Evolutionary conservation across 2,797 vertebrate genomes (phyloP).

Genomic region (Helostoma temminkii): DNA sequence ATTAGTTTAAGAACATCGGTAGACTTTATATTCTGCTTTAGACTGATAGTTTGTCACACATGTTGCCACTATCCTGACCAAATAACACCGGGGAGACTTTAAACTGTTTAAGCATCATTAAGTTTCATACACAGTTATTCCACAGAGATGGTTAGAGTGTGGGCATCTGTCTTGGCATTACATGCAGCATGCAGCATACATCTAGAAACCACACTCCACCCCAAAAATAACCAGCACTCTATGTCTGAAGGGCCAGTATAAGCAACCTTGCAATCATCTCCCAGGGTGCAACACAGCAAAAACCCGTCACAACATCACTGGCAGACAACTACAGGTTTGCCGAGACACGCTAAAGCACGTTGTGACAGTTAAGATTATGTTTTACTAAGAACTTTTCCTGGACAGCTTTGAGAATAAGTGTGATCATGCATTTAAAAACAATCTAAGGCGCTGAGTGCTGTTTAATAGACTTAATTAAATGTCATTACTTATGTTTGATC

Average conservation of each 20-base stretch:
- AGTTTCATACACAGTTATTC: constrained; percentile 57
- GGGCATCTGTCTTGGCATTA: constrained; percentile 51
- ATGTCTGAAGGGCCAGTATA: constrained; percentile 71
- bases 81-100: constrained; percentile 43
- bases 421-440: constrained; percentile 29
- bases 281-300: constrained; percentile 63
- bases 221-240: constrained; percentile 76
- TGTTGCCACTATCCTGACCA: constrained; percentile 27
- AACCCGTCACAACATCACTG: constrained; percentile 55
- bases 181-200: constrained; percentile 43
- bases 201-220: constrained; percentile 67
- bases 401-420: constrained; percentile 4
- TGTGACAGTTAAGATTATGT: constrained; percentile 25
- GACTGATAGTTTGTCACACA: constrained; percentile 31
- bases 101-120: constrained; percentile 57
- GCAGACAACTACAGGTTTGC: constrained; percentile 28
- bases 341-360: constrained; percentile 28
- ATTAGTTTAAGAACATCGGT: constrained; percentile 23
- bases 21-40: constrained; percentile 23
- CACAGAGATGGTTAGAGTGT: constrained; percentile 33
- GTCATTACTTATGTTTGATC: constrained; percentile 29
- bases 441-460: constrained; percentile 2
- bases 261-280: constrained; percentile 77
- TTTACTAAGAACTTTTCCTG: constrained; percentile 27
- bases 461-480: constrained; percentile 9